Percentiles rank a stretch among this genome's conserved stretches.
Conservation (phyloP, 2,113 vertebrate species). For the Leucoraja erinaceus region DNA sequence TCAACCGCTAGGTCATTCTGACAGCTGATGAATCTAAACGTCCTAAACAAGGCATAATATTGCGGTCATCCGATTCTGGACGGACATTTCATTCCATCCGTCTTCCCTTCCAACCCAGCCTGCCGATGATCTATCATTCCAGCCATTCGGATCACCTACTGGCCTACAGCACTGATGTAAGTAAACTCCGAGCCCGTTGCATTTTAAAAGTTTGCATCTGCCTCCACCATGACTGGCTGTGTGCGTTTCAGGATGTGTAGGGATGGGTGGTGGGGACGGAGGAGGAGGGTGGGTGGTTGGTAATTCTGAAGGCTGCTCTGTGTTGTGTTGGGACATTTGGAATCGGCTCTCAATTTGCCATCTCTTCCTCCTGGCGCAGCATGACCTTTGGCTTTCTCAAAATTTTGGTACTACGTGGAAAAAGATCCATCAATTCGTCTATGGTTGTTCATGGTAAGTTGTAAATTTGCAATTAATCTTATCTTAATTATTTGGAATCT, state of each 20-base stretch:
- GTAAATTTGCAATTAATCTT: neutral
- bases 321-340: neutral
- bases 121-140: conserved; percentile 63
- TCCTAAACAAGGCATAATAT: conserved; percentile 52
- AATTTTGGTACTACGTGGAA: conserved; percentile 63
- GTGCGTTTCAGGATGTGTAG: no score
- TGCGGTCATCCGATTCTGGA: conserved; percentile 61
- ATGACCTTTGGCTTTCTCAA: conserved; percentile 59
- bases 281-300: no score
- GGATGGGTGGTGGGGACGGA: no score
- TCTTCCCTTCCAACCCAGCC: conserved; percentile 60
- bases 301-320: neutral
- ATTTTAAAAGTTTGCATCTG: neutral
- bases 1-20: conserved; percentile 57
- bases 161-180: conserved; percentile 60
- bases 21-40: conserved; percentile 51
- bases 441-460: conserved; percentile 64
- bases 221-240: no score
- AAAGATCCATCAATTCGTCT: conserved; percentile 60
- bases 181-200: conserved; percentile 35
- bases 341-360: neutral
- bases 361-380: conserved; percentile 45
- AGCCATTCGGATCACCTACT: conserved; percentile 57
- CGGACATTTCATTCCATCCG: conserved; percentile 55
- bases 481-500: no score